Base-by-base conservation (phyloP, 2,113 vertebrate genomes). In the Phalacrocorax brasilianus region DNA sequence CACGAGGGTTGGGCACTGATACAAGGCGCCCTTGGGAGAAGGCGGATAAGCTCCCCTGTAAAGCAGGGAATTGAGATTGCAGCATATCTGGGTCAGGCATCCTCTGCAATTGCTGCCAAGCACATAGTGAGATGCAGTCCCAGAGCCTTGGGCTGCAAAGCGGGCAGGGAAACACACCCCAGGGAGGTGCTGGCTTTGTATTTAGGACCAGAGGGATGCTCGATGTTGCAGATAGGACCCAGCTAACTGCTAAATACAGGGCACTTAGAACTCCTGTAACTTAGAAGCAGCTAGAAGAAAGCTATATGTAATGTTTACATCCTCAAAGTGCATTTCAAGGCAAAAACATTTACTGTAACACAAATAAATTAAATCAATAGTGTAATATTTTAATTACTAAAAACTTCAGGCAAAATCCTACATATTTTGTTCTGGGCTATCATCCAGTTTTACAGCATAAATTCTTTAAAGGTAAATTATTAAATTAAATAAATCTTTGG, bases 381-480 rank as follows among this genome's bases (percentile, higher is more conserved):
- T 59, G 72, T 72, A 89, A 85, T 85, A 77, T 84, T 95, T 95
- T 95, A 96, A 97, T 95, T 90, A 55, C 61, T 50, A 35, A 88
- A 95, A 94, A 77, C 62, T 96, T 83, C 58, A 82, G 61, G 47
- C 2, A 0, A 91, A 95, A 91, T 92, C 85, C 74, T 30, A 8
- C 0, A 1, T 53, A 35, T 73, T 96, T 97, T 89, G 80, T 94
- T 49, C 81, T 93, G 93, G 95, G 94, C 89, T 93, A 53, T 74
- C 85, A 92, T 86, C 91, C 88, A 94, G 32, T 47, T 92, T 89
- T 89, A 42, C 47, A 56, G 85, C 40, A 67, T 62, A 81, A 79
- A 79, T 83, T 95, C 90, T 85, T 80, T 94, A 93, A 82, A 95
- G 67, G 77, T 62, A 89, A 95, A 97, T 92, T 91, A 89, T 84